These are phyloP conservation scores for Porphyrio hochstetteri DNA, from an alignment of 2,113 vertebrate genomes.

Conservation along the genomic window DNA sequence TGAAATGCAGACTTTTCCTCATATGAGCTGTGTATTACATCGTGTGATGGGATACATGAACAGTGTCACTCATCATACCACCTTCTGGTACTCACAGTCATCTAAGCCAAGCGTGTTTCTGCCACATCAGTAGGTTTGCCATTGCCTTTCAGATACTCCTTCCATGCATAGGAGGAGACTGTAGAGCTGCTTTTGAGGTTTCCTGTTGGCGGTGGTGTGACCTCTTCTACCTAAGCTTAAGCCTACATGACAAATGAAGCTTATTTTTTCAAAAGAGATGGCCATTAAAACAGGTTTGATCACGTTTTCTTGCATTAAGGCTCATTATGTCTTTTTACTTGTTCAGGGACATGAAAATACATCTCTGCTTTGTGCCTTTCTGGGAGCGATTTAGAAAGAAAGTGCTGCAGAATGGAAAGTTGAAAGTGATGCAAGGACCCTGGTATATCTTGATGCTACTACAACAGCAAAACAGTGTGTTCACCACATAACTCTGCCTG, in stretches of 20 bases:
- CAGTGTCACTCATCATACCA: not conserved
- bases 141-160: not conserved
- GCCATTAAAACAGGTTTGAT: not conserved
- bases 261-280: not conserved
- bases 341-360: not conserved
- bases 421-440: not conserved
- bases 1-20: not conserved
- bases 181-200: not conserved
- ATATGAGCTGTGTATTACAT: not conserved
- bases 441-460: not conserved
- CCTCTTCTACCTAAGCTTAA: not conserved
- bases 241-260: not conserved
- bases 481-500: not conserved
- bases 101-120: not conserved
- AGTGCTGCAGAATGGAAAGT: not conserved
- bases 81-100: not conserved
- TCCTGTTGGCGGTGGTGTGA: not conserved
- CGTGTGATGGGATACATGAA: too few species aligned
- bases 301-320: not conserved
- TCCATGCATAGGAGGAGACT: not conserved
- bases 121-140: not conserved
- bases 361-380: not conserved
- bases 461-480: not conserved
- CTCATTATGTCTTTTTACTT: not conserved
- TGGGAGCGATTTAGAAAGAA: not conserved